phyloP scores from a whole-genome alignment of 2,113 vertebrate genomes.

The Mesitornis unicolor region DNA sequence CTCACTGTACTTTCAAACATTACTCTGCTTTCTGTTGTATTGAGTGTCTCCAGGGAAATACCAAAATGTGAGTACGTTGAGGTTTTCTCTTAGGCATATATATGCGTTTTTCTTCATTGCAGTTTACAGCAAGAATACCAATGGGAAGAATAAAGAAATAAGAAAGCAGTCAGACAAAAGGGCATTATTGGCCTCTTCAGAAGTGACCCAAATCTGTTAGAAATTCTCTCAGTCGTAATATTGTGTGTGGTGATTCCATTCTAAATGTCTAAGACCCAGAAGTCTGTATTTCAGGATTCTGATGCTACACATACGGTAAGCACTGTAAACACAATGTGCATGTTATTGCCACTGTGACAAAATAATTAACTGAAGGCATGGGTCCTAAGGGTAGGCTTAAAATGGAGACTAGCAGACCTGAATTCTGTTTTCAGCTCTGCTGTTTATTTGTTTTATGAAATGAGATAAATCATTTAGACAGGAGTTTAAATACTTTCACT shows the following conservation, averaged over 20 bases:
- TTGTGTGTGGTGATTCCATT: not conserved
- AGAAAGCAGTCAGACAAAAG: not conserved
- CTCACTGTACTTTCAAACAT: not conserved
- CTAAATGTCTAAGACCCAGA: not conserved
- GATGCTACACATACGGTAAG: rapidly evolving
- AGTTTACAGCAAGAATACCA: not conserved
- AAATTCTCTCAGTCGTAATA: rapidly evolving
- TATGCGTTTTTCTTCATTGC: not conserved
- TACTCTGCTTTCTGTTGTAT: not conserved
- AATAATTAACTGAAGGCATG: not conserved
- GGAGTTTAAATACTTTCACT: not conserved
- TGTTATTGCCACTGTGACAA: not conserved
- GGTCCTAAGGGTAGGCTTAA: not conserved
- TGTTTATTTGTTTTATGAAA: not conserved
- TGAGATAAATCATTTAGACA: not conserved
- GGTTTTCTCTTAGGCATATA: not conserved
- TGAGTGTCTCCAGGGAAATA: not conserved
- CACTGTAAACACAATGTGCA: rapidly evolving
- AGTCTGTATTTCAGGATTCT: not conserved
- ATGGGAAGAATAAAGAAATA: not conserved
- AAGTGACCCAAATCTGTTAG: not conserved
- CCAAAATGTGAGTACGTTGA: not conserved
- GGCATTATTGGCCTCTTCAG: not conserved
- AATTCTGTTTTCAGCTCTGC: not conserved
- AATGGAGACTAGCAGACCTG: not conserved